Evolutionary conservation across 2,113 vertebrate species (phyloP).

Genomic region (Myotis davidii): DNA sequence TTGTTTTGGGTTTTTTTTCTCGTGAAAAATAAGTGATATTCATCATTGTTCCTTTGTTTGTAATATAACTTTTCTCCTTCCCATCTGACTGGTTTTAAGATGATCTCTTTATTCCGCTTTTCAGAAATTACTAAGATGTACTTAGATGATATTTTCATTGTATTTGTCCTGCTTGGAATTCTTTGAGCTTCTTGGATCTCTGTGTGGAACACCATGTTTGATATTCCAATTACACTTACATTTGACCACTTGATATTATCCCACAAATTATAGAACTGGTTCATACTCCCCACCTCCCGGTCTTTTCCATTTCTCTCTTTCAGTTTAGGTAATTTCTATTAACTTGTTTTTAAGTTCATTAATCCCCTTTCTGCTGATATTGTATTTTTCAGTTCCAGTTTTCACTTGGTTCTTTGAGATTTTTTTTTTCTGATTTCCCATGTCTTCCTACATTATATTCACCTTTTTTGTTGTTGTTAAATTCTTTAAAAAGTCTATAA

Average conservation of each 20-base stretch:
- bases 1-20: not conserved
- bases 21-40: not conserved
- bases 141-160: not conserved
- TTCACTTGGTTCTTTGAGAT: not conserved
- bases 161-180: not conserved
- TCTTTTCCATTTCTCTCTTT: not conserved
- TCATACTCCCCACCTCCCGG: not conserved
- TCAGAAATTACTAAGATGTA: conserved; percentile 5
- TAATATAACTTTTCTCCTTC: not conserved
- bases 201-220: not conserved
- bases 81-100: not conserved
- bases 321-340: not conserved
- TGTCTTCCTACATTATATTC: not conserved
- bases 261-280: not conserved
- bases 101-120: not conserved
- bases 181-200: not conserved
- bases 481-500: conserved; percentile 26
- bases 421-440: not conserved
- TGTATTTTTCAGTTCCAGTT: not conserved
- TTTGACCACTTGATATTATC: not conserved
- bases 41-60: not conserved
- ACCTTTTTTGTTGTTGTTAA: not conserved
- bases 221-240: not conserved
- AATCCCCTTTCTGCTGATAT: not conserved
- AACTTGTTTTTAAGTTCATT: conserved; percentile 34